Percentiles rank a stretch among this genome's conserved stretches.
Evolutionary conservation across 2,797 vertebrate species (phyloP).

Genomic region (Sylvia borin): DNA sequence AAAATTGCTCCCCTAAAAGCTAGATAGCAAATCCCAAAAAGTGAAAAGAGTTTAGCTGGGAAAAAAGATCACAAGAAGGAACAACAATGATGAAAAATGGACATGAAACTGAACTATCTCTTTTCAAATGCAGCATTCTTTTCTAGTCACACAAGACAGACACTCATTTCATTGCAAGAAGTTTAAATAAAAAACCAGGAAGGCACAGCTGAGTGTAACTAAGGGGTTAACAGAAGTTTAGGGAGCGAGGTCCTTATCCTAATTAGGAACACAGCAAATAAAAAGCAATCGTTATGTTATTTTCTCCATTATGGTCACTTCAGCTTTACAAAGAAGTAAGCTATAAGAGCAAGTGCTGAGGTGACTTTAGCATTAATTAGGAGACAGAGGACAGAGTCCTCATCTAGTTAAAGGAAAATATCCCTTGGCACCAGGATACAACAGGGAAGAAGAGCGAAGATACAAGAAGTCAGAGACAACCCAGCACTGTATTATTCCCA

Average conservation of each 20-base stretch:
- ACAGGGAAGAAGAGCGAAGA: background rate
- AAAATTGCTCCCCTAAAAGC: background rate
- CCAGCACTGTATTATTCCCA: background rate
- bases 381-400: background rate
- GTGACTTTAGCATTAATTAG: background rate
- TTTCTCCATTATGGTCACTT: background rate
- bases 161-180: background rate
- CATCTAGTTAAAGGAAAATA: background rate
- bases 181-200: background rate
- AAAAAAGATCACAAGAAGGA: background rate
- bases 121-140: background rate
- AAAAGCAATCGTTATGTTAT: background rate
- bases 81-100: background rate
- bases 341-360: accelerated
- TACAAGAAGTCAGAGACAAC: background rate
- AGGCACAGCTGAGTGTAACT: background rate
- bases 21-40: background rate
- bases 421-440: background rate
- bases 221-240: background rate
- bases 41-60: background rate
- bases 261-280: background rate
- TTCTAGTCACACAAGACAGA: background rate
- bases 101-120: background rate
- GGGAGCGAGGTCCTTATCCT: background rate
- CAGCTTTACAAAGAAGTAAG: background rate